A percentile compares a stretch with the other conserved stretches of the same genome.
Evolutionary conservation across 2,888 invertebrate species (phyloP).

Genomic region (Acanthosepion esculentum): DNA sequence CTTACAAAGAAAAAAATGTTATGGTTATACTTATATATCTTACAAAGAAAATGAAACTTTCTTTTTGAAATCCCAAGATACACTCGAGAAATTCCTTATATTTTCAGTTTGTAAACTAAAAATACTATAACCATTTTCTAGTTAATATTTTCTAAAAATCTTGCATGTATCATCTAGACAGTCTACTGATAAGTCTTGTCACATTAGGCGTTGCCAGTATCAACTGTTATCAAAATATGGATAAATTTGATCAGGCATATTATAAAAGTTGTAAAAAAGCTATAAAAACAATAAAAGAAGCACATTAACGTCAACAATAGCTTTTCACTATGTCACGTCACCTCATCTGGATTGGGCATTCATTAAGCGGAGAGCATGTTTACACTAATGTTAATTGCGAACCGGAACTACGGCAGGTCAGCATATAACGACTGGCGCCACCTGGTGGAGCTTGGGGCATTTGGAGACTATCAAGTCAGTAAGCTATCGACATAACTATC

Average conservation of each 20-base stretch:
- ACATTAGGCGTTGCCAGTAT: neutral
- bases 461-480: neutral
- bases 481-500: slow-evolving; percentile 12
- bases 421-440: slow-evolving; percentile 7
- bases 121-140: neutral
- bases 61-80: neutral
- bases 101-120: neutral
- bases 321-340: neutral
- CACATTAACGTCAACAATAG: neutral
- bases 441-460: slow-evolving; percentile 22
- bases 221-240: neutral
- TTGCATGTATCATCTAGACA: no score
- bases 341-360: neutral
- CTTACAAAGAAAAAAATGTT: neutral
- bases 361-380: neutral
- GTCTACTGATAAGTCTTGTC: no score
- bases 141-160: neutral
- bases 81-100: neutral
- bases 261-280: neutral
- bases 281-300: neutral
- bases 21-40: no score
- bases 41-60: neutral
- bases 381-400: slow-evolving; percentile 9
- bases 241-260: neutral
- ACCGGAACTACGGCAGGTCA: neutral